Conservation (phyloP, 2,797 vertebrate genomes). For the Halcyon leucocephala region DNA sequence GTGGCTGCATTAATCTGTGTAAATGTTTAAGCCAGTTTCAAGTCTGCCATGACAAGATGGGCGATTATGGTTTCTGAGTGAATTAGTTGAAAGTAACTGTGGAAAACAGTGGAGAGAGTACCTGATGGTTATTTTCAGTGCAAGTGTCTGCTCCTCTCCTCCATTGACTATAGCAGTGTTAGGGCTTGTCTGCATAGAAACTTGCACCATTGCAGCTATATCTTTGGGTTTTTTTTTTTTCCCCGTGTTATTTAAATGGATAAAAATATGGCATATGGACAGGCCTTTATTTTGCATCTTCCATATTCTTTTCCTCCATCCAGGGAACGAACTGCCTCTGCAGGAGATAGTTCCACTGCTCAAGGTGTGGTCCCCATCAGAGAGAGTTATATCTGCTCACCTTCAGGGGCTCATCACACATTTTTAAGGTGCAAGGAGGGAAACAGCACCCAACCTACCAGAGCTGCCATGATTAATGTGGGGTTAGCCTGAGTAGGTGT, state of each 20-base stretch:
- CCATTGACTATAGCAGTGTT: neutral
- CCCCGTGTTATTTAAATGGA: neutral
- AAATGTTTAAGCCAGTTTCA: neutral
- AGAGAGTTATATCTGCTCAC: neutral
- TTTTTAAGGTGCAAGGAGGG: constrained; percentile 23
- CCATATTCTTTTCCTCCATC: neutral
- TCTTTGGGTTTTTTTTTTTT: accelerated
- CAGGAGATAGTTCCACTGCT: neutral
- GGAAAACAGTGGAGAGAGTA: neutral
- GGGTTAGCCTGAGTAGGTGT: constrained; percentile 13
- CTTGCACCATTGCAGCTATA: neutral
- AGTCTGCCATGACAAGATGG: neutral
- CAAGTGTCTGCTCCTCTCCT: neutral
- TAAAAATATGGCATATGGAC: neutral
- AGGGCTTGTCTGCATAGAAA: neutral
- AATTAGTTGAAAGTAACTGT: constrained; percentile 14
- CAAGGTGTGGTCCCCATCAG: neutral
- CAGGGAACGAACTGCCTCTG: neutral
- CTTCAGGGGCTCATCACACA: neutral
- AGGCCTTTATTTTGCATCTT: neutral
- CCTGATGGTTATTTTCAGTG: neutral
- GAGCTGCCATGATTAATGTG: constrained; percentile 19
- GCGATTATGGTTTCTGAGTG: neutral
- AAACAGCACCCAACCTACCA: neutral
- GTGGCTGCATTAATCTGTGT: neutral